A percentile compares a stretch with the other conserved stretches of the same genome.
Evolutionary conservation across 2,113 vertebrate species (phyloP).

Genomic region (Neotoma lepida): DNA sequence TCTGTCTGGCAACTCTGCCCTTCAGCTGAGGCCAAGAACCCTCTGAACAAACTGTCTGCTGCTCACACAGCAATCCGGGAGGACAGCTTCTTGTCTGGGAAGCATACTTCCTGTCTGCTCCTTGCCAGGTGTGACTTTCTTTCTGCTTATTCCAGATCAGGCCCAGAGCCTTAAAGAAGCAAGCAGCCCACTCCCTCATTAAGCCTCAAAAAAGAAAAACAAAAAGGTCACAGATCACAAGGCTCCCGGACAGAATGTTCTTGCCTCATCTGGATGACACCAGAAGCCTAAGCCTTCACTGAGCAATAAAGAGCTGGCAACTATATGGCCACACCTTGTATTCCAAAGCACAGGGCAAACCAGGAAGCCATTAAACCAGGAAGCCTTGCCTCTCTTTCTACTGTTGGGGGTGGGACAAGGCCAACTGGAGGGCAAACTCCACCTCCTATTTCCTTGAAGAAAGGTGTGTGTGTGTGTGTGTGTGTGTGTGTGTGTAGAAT

Average conservation of each 20-base stretch:
- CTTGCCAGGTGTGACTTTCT: not conserved
- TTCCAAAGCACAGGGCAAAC: not conserved
- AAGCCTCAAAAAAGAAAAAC: too few species aligned
- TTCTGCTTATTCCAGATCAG: not conserved
- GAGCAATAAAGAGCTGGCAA: not conserved
- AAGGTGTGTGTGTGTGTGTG: not conserved
- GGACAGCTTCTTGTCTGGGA: not conserved
- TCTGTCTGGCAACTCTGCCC: conserved; percentile 53
- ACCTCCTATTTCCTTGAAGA: not conserved
- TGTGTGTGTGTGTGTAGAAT: not conserved
- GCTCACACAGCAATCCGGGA: not conserved
- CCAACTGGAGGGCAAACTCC: not conserved
- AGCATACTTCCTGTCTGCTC: not conserved
- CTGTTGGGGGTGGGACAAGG: not conserved
- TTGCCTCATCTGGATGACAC: not conserved
- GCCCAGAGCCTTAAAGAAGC: not conserved
- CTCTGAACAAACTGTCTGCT: conserved; percentile 11
- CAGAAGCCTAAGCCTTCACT: not conserved
- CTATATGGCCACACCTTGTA: not conserved
- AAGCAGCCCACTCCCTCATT: not conserved
- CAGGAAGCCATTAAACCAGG: not conserved
- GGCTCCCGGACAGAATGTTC: not conserved
- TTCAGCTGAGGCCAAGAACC: conserved; percentile 30
- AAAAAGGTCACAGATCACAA: not conserved
- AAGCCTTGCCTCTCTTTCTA: not conserved